A percentile compares a stretch with the other conserved stretches of the same genome.
Conservation (phyloP, 2,113 vertebrate species). For the Morone saxatilis region DNA sequence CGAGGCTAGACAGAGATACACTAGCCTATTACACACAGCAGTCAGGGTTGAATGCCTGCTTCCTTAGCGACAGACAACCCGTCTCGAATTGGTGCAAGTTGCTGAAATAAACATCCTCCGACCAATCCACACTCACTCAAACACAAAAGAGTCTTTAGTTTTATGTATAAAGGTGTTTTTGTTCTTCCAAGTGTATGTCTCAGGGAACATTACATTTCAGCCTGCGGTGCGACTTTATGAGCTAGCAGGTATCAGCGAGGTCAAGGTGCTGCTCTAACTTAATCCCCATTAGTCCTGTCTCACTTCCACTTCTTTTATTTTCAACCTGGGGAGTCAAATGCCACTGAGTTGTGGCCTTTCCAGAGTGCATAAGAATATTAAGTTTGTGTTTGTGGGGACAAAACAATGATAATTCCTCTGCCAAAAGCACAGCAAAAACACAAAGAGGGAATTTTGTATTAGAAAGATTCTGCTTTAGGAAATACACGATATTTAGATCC, state of each 20-base stretch:
- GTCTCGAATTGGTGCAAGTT: conserved; percentile 27
- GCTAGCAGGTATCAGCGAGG: conserved; percentile 5
- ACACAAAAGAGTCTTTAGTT: conserved; percentile 5
- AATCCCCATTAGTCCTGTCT: conserved; percentile 25
- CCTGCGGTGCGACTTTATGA: background rate
- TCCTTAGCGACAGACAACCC: conserved; percentile 21
- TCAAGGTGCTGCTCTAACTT: conserved; percentile 20
- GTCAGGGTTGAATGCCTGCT: conserved; percentile 49
- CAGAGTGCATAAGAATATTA: background rate
- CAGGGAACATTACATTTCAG: conserved; percentile 3
- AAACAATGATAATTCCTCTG: conserved; percentile 10
- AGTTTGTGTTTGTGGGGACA: conserved; percentile 8
- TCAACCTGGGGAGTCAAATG: background rate
- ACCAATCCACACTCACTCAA: conserved; percentile 18
- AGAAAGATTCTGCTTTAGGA: background rate
- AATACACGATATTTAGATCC: too few species aligned
- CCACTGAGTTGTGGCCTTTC: conserved; percentile 21
- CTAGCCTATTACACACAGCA: conserved; percentile 33
- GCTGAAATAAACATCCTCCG: conserved; percentile 38
- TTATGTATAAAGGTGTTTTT: background rate
- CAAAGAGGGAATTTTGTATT: background rate
- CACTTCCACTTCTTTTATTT: background rate
- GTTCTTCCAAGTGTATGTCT: background rate
- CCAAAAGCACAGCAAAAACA: background rate
- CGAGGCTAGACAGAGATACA: conserved; percentile 25